Evolutionary conservation across 2,888 invertebrate genomes (phyloP), one percentile per base, ranked within the genome.

Genomic region (Drosophila rellima): DNA sequence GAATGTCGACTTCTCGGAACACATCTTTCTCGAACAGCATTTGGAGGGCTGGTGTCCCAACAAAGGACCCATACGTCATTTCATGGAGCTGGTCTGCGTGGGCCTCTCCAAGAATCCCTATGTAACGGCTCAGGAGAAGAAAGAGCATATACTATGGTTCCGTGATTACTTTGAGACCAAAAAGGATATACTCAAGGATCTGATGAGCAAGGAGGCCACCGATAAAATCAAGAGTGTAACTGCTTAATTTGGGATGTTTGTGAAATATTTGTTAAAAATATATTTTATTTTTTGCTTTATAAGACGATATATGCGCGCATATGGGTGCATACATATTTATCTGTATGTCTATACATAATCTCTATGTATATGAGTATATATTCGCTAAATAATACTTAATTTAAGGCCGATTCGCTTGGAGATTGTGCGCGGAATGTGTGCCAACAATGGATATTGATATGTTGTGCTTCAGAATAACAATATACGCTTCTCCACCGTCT

Each of bases 51-150:
- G 98, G 96, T 99, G 99, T 91, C 99, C 99, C 0, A 94, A 93
- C 47, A 95, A 94, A 80, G 99, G 99, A 0, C 99, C 99, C 0
- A 94, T 99, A 75, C 94, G 98, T 7, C 97, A 99, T 92, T 99
- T 98, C 91, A 99, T 99, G 99, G 98, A 99, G 90, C 93, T 99
- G 6, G 98, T 99, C 0, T 96, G 97, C 80, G 95, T 96, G 0
- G 99, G 99, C 5, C 94, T 99, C 0, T 98, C 98, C 0, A 98
- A 98, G 92, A 99, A 99, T 93, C 96, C 98, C 0, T 97, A 97
- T 92, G 94, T 99, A 85, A 96, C 96, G 0, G 97, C 96, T 0
- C 92, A 95, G 74, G 97, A 98, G 84, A 99, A 99, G 91, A 94
- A 94, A 73, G 97, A 96, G 11, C 98, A 98, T 88, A 96, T 99